Evolutionary conservation across 2,888 invertebrate species (phyloP).

Genomic region (Celastrina argiolus): DNA sequence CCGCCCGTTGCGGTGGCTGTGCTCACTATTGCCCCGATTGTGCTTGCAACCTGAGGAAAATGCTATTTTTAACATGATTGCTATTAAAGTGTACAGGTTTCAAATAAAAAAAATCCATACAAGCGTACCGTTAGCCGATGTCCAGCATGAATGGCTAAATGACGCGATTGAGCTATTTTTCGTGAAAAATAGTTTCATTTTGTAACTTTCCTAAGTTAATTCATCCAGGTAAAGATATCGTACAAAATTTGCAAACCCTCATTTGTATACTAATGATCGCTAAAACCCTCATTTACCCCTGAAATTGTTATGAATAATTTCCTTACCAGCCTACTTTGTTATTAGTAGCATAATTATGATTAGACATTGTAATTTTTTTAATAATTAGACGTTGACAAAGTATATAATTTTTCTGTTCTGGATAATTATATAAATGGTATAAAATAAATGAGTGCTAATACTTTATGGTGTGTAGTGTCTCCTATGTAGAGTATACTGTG

Average conservation of each 20-base stretch:
- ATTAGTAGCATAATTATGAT: neutral
- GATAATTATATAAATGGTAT: too few relatives aligned
- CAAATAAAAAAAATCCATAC: too few relatives aligned
- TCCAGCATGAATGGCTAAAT: too few relatives aligned
- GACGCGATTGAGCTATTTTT: too few relatives aligned
- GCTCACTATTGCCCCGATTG: conserved; percentile 65
- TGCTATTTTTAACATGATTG: too few relatives aligned
- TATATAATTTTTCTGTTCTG: too few relatives aligned
- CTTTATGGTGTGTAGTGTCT: too few relatives aligned
- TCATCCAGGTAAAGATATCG: conserved; percentile 4
- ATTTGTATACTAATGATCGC: conserved; percentile 10
- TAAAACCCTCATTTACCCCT: conserved; percentile 17
- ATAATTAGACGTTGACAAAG: too few relatives aligned
- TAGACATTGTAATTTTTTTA: neutral
- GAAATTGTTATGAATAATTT: conserved; percentile 16
- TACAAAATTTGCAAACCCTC: conserved; percentile 8
- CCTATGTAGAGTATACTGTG: too few relatives aligned
- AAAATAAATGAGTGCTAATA: too few relatives aligned
- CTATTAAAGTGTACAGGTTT: too few relatives aligned
- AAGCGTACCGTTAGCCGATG: too few relatives aligned
- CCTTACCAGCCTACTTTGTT: neutral
- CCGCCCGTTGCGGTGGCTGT: conserved; percentile 72
- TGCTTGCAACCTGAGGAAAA: conserved; percentile 62
- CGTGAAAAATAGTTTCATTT: neutral
- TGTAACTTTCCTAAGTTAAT: neutral